These are phyloP conservation scores for Ciconia stormi DNA, from an alignment of 2,113 vertebrate genomes.

Conservation along the genomic window DNA sequence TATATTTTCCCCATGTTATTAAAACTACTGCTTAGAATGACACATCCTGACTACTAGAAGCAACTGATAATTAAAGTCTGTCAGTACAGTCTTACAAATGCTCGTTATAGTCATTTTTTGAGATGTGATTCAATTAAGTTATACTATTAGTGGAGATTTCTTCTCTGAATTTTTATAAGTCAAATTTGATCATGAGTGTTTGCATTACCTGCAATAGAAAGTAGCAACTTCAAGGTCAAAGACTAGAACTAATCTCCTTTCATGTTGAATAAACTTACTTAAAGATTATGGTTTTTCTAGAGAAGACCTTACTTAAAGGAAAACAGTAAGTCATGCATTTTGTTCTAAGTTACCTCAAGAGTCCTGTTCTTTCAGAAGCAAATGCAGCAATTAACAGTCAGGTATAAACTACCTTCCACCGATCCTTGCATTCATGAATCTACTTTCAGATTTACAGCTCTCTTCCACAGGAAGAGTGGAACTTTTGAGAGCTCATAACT, in stretches of 20 bases:
- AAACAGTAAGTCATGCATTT: background rate
- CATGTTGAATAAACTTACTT: background rate
- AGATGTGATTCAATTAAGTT: background rate
- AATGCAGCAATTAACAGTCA: background rate
- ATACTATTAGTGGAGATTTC: background rate
- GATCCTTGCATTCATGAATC: background rate
- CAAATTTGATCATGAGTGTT: background rate
- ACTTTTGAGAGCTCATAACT: background rate
- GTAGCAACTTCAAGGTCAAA: background rate
- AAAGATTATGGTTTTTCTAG: background rate
- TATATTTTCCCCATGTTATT: background rate
- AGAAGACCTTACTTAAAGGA: background rate
- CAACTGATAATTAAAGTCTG: background rate
- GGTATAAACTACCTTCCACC: background rate
- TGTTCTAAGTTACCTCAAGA: background rate
- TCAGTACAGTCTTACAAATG: background rate
- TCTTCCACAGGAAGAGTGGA: background rate
- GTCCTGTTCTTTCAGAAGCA: background rate
- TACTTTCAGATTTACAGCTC: background rate
- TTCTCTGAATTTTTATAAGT: background rate
- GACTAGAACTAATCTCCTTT: background rate
- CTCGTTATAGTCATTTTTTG: background rate
- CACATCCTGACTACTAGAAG: background rate
- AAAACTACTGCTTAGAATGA: background rate
- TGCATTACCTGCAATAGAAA: background rate